Percentiles rank a stretch among this genome's conserved stretches.
These are phyloP conservation scores for Hirtodrosophila trivittata DNA, from an alignment of 2,888 invertebrate genomes.

Conservation along the genomic window DNA sequence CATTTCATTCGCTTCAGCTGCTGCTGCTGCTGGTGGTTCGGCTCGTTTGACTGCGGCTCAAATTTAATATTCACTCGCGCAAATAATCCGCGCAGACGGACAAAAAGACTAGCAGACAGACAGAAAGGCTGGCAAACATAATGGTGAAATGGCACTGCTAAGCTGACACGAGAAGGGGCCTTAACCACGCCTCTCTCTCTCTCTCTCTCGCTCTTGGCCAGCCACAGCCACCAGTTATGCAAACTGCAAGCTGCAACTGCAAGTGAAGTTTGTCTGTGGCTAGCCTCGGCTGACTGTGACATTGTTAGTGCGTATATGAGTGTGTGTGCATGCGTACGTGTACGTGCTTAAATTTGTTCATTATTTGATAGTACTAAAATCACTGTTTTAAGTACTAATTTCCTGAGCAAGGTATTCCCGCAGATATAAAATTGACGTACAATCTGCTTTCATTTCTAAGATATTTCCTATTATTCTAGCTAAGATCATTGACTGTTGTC, in stretches of 20 bases:
- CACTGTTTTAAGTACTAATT: too few species aligned
- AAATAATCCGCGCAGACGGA: constrained; percentile 68
- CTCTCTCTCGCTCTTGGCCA: not conserved
- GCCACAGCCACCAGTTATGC: constrained; percentile 54
- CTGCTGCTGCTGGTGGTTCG: constrained; percentile 55
- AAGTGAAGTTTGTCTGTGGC: constrained; percentile 77
- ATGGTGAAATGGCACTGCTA: constrained; percentile 72
- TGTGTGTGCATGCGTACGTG: not conserved
- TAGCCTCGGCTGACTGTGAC: constrained; percentile 30
- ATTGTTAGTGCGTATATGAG: constrained; percentile 1
- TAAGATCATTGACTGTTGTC: too few species aligned
- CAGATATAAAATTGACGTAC: too few species aligned
- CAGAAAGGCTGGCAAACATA: constrained; percentile 36
- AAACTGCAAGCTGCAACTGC: constrained; percentile 71
- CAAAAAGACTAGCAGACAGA: constrained; percentile 30
- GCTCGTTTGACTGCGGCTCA: constrained; percentile 76
- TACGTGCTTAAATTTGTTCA: not conserved
- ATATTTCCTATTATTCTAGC: too few species aligned
- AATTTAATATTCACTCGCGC: constrained; percentile 79
- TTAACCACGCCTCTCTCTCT: not conserved
- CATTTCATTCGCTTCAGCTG: not conserved
- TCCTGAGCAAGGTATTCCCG: too few species aligned
- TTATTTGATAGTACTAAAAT: not conserved
- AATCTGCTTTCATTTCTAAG: too few species aligned
- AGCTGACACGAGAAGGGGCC: constrained; percentile 48